These are phyloP conservation scores for Marcusenius ussheri DNA, from an alignment of 2,113 vertebrate species.

Conservation along the genomic window DNA sequence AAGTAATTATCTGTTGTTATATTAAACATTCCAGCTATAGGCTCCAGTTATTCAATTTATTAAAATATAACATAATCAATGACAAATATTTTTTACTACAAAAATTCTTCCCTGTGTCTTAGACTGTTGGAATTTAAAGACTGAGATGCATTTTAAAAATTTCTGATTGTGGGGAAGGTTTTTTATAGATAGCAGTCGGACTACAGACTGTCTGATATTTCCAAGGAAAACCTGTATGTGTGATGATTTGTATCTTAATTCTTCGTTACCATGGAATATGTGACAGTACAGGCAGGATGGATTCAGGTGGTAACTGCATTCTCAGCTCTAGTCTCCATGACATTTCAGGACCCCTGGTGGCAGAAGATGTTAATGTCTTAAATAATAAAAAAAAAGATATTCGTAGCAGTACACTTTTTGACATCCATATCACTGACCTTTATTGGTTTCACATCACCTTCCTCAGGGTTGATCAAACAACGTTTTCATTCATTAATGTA, in stretches of 20 bases:
- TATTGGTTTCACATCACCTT: neutral
- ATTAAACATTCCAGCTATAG: neutral
- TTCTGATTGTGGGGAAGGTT: neutral
- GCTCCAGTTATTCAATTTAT: neutral
- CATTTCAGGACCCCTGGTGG: slow-evolving; percentile 6
- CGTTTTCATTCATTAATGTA: neutral
- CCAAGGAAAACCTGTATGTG: neutral
- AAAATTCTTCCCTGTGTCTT: neutral
- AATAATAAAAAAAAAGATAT: neutral
- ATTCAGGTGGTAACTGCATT: neutral
- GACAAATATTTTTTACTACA: neutral
- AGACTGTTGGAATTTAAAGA: neutral
- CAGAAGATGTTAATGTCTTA: neutral
- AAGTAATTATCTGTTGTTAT: neutral
- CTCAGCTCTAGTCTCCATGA: neutral
- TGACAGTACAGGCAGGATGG: neutral
- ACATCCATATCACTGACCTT: neutral
- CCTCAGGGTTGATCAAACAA: neutral
- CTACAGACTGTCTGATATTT: neutral
- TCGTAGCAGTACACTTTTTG: neutral
- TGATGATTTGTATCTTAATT: slow-evolving; percentile 5
- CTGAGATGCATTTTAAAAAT: neutral
- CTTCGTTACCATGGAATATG: neutral
- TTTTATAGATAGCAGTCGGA: neutral
- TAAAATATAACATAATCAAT: neutral